These are phyloP conservation scores for Channallabes apus DNA, from an alignment of 2,797 vertebrate genomes.

Conservation along the genomic window DNA sequence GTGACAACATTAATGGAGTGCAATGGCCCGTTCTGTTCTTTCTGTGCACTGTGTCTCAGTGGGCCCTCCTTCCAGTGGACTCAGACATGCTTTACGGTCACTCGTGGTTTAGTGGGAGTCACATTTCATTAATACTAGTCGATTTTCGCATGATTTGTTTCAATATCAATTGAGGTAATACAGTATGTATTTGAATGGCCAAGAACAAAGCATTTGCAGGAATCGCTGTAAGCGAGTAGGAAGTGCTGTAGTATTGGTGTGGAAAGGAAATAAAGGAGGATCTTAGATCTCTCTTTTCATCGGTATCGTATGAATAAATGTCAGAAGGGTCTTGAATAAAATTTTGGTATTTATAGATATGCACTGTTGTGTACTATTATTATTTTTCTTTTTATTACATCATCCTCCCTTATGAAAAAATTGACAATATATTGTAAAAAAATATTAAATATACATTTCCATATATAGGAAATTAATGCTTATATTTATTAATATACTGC, in stretches of 20 bases:
- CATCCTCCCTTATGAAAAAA: no score
- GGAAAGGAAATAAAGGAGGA: not conserved
- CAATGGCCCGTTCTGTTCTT: conserved; percentile 68
- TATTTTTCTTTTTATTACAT: no score
- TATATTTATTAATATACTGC: no score
- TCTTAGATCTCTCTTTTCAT: not conserved
- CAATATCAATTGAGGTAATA: conserved; percentile 43
- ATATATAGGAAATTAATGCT: no score
- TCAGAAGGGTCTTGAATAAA: not conserved
- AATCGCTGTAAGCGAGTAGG: not conserved
- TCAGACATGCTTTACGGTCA: conserved; percentile 56
- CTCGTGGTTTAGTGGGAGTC: conserved; percentile 50
- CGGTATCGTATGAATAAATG: not conserved
- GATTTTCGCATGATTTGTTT: conserved; percentile 48
- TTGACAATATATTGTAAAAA: no score
- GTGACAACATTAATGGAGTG: conserved; percentile 73
- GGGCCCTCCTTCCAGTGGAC: conserved; percentile 55
- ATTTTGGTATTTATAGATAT: not conserved
- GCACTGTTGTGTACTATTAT: no score
- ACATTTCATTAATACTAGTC: conserved; percentile 58
- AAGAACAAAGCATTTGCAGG: conserved; percentile 33
- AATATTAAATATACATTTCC: no score
- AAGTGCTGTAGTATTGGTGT: not conserved
- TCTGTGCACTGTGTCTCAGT: conserved; percentile 61
- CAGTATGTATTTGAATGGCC: not conserved